Conservation (phyloP, 2,113 vertebrate species). For the Pluvianellus socialis region DNA sequence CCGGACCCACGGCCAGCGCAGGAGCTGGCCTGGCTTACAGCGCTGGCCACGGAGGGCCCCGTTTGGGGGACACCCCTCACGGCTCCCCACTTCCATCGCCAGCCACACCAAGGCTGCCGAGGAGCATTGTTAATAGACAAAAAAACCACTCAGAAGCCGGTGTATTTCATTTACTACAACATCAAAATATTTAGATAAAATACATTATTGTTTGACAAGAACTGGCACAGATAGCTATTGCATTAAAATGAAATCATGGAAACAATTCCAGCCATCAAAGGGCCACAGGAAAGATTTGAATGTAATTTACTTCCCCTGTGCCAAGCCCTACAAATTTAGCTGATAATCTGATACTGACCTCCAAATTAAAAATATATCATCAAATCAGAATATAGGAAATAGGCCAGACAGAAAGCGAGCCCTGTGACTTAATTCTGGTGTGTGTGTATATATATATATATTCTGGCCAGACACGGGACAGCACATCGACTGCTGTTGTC, state of each 20-base stretch:
- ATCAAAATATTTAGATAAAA: background rate
- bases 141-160: background rate
- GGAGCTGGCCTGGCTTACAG: background rate
- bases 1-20: background rate
- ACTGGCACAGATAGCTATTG: background rate
- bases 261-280: background rate
- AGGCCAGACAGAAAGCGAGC: background rate
- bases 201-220: background rate
- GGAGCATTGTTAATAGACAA: background rate
- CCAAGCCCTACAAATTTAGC: background rate
- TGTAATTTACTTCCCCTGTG: background rate
- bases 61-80: too few relatives aligned
- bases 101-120: background rate
- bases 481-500: background rate
- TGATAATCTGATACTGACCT: background rate
- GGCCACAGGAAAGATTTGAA: background rate
- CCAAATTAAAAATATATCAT: background rate
- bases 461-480: background rate
- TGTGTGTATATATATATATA: too few relatives aligned
- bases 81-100: rapidly evolving
- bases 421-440: background rate
- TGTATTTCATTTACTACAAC: background rate
- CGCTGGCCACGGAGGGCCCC: background rate
- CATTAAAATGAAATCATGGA: background rate
- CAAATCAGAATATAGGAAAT: background rate